Evolutionary conservation across 2,888 invertebrate genomes (phyloP).

Genomic region (Polia nebulosa): DNA sequence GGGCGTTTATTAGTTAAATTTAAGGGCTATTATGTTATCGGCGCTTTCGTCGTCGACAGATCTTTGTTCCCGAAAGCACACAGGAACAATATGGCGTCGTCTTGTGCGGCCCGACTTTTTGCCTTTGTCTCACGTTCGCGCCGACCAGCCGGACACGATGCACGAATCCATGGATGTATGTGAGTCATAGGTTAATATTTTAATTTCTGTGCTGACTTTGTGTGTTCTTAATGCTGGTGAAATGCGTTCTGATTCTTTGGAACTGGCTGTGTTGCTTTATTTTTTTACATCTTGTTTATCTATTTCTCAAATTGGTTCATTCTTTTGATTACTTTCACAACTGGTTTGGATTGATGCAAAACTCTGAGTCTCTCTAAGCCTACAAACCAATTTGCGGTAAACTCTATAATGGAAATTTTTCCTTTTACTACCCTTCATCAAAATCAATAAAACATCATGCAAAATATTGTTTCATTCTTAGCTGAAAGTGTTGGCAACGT

Average conservation of each 20-base stretch:
- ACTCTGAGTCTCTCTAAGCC: not conserved
- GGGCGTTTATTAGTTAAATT: constrained; percentile 79
- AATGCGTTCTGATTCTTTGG: not conserved
- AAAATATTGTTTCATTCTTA: constrained; percentile 55
- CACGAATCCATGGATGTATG: constrained; percentile 71
- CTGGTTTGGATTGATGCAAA: not conserved
- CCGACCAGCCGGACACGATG: constrained; percentile 68
- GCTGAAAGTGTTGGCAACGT: constrained; percentile 66
- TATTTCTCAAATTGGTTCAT: not conserved
- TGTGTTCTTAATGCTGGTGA: not conserved
- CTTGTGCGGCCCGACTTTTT: constrained; percentile 83
- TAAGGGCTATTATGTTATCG: constrained; percentile 75
- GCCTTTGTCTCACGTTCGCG: constrained; percentile 78
- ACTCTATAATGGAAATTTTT: not conserved
- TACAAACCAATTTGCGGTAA: not conserved
- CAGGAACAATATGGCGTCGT: constrained; percentile 77
- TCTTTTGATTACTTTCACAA: not conserved
- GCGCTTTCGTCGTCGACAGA: constrained; percentile 69
- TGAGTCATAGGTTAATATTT: constrained; percentile 64
- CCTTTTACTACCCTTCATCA: not conserved
- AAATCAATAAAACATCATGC: constrained; percentile 30
- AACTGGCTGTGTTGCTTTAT: not conserved
- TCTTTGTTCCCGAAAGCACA: constrained; percentile 73
- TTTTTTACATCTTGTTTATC: not conserved
- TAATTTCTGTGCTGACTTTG: constrained; percentile 48